Evolutionary conservation across 2,797 vertebrate genomes (phyloP).

Genomic region (Sternarchorhynchus goeldii): DNA sequence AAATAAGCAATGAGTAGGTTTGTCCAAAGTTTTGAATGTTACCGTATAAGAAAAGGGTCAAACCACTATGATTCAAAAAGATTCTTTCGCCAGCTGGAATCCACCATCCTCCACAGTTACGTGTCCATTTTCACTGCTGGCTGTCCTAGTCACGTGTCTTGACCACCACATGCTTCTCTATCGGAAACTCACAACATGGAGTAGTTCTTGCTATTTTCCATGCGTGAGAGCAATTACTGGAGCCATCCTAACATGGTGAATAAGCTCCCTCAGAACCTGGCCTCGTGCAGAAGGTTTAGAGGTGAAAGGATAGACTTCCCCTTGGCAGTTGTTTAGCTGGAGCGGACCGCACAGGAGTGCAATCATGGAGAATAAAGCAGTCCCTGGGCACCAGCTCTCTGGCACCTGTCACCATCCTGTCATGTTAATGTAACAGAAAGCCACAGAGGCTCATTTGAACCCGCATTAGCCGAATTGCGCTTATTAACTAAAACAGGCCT

Average conservation of each 20-base stretch:
- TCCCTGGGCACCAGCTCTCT: slow-evolving; percentile 22
- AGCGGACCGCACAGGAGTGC: slow-evolving; percentile 32
- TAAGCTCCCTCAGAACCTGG: background rate
- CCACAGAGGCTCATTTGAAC: slow-evolving; percentile 38
- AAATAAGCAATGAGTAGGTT: no score
- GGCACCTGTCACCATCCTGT: slow-evolving; percentile 36
- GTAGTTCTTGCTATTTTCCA: slow-evolving; percentile 11
- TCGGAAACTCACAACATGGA: background rate
- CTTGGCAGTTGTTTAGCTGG: slow-evolving; percentile 29
- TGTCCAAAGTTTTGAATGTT: no score
- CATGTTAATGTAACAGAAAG: slow-evolving; percentile 34
- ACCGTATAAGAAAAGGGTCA: background rate
- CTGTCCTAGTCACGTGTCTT: background rate
- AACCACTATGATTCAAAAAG: background rate
- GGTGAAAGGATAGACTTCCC: background rate
- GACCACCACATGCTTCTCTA: background rate
- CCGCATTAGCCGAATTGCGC: slow-evolving; percentile 43
- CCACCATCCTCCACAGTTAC: background rate
- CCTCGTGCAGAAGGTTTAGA: background rate
- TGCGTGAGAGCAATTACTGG: slow-evolving; percentile 15
- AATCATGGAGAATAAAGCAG: slow-evolving; percentile 47
- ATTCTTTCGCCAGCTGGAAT: background rate
- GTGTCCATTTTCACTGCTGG: background rate
- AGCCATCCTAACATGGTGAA: slow-evolving; percentile 26
- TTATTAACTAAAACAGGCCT: slow-evolving; percentile 49